These are phyloP conservation scores for Drosophila dives DNA, from an alignment of 2,888 invertebrate genomes.

Conservation along the genomic window DNA sequence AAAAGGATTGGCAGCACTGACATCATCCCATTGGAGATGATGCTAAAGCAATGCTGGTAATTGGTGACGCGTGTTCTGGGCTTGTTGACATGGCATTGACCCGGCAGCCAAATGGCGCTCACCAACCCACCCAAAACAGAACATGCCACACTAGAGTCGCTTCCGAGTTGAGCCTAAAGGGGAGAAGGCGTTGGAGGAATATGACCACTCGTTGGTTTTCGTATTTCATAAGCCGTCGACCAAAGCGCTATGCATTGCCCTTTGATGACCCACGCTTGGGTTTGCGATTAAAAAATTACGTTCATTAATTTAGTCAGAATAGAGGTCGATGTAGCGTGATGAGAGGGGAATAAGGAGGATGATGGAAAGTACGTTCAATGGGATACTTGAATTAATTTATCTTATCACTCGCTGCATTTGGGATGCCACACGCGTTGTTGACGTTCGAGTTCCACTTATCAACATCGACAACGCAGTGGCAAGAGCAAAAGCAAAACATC, in stretches of 20 bases:
- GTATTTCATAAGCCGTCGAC: slow-evolving; percentile 66
- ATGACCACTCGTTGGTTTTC: slow-evolving; percentile 41
- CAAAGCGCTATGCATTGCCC: slow-evolving; percentile 69
- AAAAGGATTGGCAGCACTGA: slow-evolving; percentile 6
- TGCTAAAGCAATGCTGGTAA: slow-evolving; percentile 56
- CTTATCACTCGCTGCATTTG: slow-evolving; percentile 64
- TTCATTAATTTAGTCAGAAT: slow-evolving; percentile 57
- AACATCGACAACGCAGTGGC: slow-evolving; percentile 43
- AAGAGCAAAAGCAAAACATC: slow-evolving; percentile 20
- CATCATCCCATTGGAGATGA: slow-evolving; percentile 26
- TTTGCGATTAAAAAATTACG: slow-evolving; percentile 48
- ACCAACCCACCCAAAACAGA: neutral
- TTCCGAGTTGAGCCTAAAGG: slow-evolving; percentile 33
- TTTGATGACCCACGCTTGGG: slow-evolving; percentile 45
- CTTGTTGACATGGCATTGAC: slow-evolving; percentile 68
- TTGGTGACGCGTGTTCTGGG: slow-evolving; percentile 64
- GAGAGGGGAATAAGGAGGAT: neutral
- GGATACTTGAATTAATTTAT: slow-evolving; percentile 75
- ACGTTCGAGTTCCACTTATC: slow-evolving; percentile 75
- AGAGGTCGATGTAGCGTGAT: neutral
- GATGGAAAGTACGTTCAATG: slow-evolving; percentile 5
- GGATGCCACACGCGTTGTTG: slow-evolving; percentile 69
- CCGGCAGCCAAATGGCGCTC: slow-evolving; percentile 26
- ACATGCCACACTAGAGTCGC: neutral
- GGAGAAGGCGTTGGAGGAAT: slow-evolving; percentile 27